These are phyloP conservation scores for Phainopepla nitens DNA, from an alignment of 2,113 vertebrate genomes.

Conservation along the genomic window DNA sequence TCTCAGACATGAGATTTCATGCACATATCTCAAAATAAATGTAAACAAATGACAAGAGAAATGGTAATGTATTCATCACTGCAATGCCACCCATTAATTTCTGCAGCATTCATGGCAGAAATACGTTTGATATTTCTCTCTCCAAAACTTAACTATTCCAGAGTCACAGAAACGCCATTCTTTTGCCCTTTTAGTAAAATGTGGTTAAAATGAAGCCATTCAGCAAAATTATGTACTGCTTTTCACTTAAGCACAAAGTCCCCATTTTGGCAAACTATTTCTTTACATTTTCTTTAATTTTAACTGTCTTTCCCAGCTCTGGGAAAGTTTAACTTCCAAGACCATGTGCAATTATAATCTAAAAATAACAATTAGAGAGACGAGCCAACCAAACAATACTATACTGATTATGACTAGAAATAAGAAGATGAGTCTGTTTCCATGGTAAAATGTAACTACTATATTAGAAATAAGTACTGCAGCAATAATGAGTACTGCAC, in stretches of 20 bases:
- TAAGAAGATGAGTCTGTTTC: slow-evolving; percentile 15
- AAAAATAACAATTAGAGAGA: background rate
- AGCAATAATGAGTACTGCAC: background rate
- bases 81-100: background rate
- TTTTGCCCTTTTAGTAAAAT: background rate
- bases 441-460: background rate
- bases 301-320: background rate
- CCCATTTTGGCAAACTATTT: background rate
- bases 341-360: background rate
- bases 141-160: background rate
- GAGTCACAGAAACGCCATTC: background rate
- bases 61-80: background rate
- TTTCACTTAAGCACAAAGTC: background rate
- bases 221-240: background rate
- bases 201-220: background rate
- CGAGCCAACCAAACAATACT: background rate
- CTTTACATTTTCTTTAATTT: background rate
- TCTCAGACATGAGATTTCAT: background rate
- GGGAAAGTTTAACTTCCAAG: background rate
- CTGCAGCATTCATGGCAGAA: background rate
- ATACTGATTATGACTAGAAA: background rate
- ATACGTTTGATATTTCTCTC: background rate
- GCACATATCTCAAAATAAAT: background rate
- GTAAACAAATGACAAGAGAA: background rate
- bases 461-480: background rate